Evolutionary conservation across 2,888 invertebrate genomes (phyloP), one percentile per base, ranked within the genome.

Genomic region (Tetanocera ferruginea): DNA sequence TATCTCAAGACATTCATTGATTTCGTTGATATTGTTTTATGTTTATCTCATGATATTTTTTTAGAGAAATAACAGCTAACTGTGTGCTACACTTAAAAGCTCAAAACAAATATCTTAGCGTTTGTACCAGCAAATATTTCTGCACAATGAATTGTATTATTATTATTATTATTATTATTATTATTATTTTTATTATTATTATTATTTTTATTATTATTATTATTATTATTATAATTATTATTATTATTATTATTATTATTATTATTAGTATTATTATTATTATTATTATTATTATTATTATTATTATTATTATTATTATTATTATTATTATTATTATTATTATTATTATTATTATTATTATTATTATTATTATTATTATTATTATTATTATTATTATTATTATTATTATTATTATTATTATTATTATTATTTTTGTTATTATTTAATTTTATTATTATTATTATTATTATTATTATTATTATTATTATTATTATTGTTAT

Each of bases 91-190:
- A n/a, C n/a, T n/a, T n/a, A n/a, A n/a, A n/a, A n/a, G n/a, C n/a
- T n/a, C n/a, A n/a, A n/a, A n/a, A n/a, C n/a, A n/a, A n/a, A n/a
- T n/a, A n/a, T n/a, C n/a, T n/a, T n/a, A n/a, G n/a, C n/a, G n/a
- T n/a, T n/a, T n/a, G n/a, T n/a, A n/a, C n/a, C n/a, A n/a, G n/a
- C n/a, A n/a, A n/a, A n/a, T n/a, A n/a, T n/a, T n/a, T n/a, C n/a
- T n/a, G n/a, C 28, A 3, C 14, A 17, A 14, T 14, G 5, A 14
- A 23, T 4, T 62, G 62, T 19, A 62, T 62, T 62, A 62, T 62
- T 62, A 62, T 62, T 62, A 62, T 62, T 62, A 62, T 62, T 62
- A 62, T 62, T 62, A 62, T 62, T 62, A 62, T 62, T 62, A 62
- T 62, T 62, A 62, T 62, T 62, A 62, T 62, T 62, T 6, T 62